Conservation (phyloP, 2,888 invertebrate genomes). For the Liodrosophila aerea region DNA sequence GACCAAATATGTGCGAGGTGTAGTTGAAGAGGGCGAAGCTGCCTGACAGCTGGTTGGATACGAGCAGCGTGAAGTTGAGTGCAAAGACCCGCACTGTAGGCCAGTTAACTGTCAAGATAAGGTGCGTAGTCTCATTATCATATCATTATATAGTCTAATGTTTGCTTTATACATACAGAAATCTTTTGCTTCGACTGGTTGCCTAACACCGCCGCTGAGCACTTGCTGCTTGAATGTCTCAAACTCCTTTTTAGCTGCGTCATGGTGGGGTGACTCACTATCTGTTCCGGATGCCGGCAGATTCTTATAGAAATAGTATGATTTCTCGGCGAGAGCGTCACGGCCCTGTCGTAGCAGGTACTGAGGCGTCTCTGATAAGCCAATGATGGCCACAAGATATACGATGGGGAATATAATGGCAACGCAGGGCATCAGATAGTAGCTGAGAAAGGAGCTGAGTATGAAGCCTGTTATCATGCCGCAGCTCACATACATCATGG, state of each 20-base stretch:
- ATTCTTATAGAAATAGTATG: slow-evolving; percentile 76
- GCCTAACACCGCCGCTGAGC: slow-evolving; percentile 46
- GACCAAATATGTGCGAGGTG: slow-evolving; percentile 71
- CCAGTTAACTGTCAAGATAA: slow-evolving; percentile 54
- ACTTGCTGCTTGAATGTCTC: slow-evolving; percentile 61
- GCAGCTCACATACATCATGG: slow-evolving; percentile 68
- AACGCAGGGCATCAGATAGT: slow-evolving; percentile 68
- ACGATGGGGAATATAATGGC: slow-evolving; percentile 64
- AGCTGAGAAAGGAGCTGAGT: slow-evolving; percentile 66
- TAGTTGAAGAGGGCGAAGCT: slow-evolving; percentile 75
- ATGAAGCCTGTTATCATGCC: slow-evolving; percentile 71
- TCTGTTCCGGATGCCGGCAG: slow-evolving; percentile 16
- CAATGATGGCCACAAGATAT: slow-evolving; percentile 58
- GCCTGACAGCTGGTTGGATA: slow-evolving; percentile 73
- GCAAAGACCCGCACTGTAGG: slow-evolving; percentile 63
- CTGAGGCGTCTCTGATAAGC: slow-evolving; percentile 75
- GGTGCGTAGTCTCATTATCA: not conserved
- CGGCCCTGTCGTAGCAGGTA: slow-evolving; percentile 60
- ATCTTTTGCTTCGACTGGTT: slow-evolving; percentile 52
- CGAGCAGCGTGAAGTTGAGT: slow-evolving; percentile 57
- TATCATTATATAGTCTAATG: slow-evolving; percentile 2
- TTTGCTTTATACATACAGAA: slow-evolving; percentile 63
- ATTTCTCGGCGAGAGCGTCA: slow-evolving; percentile 62
- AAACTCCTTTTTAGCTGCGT: slow-evolving; percentile 49
- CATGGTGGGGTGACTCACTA: slow-evolving; percentile 45